A percentile compares a stretch with the other conserved stretches of the same genome.
Evolutionary conservation across 2,113 vertebrate genomes (phyloP).

Genomic region (Strix uralensis): DNA sequence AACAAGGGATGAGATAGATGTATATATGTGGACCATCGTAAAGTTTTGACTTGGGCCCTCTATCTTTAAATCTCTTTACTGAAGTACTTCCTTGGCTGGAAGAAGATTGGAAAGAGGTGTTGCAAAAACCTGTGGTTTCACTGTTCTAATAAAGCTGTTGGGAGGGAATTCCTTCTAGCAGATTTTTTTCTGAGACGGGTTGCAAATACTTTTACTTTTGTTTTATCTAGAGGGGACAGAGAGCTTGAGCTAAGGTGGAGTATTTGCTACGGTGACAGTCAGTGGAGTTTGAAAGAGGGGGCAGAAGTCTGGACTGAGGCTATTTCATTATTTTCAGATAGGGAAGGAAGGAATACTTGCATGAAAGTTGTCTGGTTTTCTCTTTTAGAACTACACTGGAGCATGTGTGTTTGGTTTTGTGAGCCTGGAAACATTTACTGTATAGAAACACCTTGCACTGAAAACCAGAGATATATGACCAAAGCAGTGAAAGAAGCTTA

Average conservation of each 20-base stretch:
- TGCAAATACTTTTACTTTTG: not conserved
- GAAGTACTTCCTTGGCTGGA: not conserved
- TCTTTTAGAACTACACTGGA: not conserved
- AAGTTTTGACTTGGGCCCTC: not conserved
- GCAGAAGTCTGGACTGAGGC: not conserved
- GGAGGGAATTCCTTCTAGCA: not conserved
- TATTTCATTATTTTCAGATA: not conserved
- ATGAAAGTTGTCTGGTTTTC: not conserved
- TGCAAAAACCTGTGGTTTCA: not conserved
- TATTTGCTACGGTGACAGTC: not conserved
- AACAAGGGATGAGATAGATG: not conserved
- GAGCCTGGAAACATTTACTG: not conserved
- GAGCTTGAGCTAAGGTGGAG: not conserved
- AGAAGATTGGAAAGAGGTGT: not conserved
- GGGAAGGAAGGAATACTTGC: not conserved
- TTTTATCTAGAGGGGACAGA: not conserved
- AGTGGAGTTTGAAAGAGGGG: not conserved
- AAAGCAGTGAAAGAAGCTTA: not conserved
- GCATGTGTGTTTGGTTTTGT: not conserved
- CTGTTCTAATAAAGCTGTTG: not conserved
- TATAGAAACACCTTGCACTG: not conserved
- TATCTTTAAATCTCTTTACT: not conserved
- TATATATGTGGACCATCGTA: not conserved
- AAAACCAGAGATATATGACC: not conserved
- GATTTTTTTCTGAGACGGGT: not conserved